Base-by-base conservation (phyloP, 2,888 invertebrate species). In the Oligia strigilis region DNA sequence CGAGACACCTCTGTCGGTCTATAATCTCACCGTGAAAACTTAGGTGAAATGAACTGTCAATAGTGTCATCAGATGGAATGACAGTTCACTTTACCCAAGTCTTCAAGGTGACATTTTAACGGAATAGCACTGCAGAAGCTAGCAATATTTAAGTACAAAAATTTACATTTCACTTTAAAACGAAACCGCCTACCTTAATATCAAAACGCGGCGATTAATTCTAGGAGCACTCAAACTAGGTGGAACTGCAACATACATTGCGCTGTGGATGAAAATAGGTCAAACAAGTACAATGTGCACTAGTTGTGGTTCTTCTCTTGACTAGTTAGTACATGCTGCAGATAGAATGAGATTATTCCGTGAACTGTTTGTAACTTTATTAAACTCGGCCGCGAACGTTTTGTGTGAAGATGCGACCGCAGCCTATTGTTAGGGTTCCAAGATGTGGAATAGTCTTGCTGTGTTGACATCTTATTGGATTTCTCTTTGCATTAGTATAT, bases 221-320 rank as follows among this genome's bases (percentile, higher is more conserved):
- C 81, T 88, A 80, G 72, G 72, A 84, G 64, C 81, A 74, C 67
- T 77, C 55, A 84, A 89, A 89, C 84, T 89, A 78, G 84, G 82
- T 82, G 85, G 71, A 84, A 80, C 75, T 85, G 74, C 74, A 73
- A 55, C 81, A 82, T 58, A 86, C 83, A 83, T 82, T 86, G 77
- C 80, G 75, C 78, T 77, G 76, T 78, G 70, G 77, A 75, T 77
- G 64, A 64, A 89, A 81, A 89, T 89, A 79, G 89, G 89, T 87
- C 89, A 89, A 72, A 88, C 77, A 73, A 81, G 75, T 72, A 72
- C 75, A 75, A 74, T 76, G 72, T 70, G 70, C 71, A 83, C 83
- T 85, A 80, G 73, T 81, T 87, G 70, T 82, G 67, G 74, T 55
- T 46, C 72, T 62, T 69, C 52, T 43, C 55, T 3, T 62, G 78